Evolutionary conservation across 2,113 vertebrate species (phyloP), one percentile per base, ranked within the genome.

Genomic region (Nothoprocta pentlandii): DNA sequence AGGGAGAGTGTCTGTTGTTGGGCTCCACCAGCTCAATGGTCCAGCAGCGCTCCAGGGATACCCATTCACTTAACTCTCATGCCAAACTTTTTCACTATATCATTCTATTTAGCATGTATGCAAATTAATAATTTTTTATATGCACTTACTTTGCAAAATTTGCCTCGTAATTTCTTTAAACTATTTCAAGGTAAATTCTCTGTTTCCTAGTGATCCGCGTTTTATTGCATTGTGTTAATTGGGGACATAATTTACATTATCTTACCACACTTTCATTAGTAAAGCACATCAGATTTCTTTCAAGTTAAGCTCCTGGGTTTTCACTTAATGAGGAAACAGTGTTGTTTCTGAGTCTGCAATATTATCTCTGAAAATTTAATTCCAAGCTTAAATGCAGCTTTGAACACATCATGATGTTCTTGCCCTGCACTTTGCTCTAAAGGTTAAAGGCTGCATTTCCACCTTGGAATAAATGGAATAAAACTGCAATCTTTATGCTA

Each of bases 221-320:
- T 81, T 28, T 54, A 76, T 68, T 82, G 53, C 34, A 30, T 85
- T 79, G 36, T 85, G 39, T 70, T 92, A 58, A 79, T 79, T 76
- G 5, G 58, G 75, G 81, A 69, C 54, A 53, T 69, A 81, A 73
- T 92, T 80, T 86, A 70, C 61, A 51, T 80, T 71, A 51, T 67
- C 51, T 78, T 92, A 70, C 17, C 59, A 49, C 22, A 25, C 59
- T 76, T 89, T 41, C 62, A 74, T 96, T 94, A 80, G 68, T 63
- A 85, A 95, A 95, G 36, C 76, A 70, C 22, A 34, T 51, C 79
- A 75, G 22, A 22, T 95, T 76, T 85, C 75, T 87, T 61, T 79
- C 70, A 92, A 92, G 78, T 85, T 90, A 78, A 83, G 16, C 76
- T 90, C 49, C 22, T 64, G 47, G 49, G 59, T 64, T 93, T 93